phyloP scores from a whole-genome alignment of 2,113 vertebrate genomes.

The Sinocyclocheilus maitianheensis region DNA sequence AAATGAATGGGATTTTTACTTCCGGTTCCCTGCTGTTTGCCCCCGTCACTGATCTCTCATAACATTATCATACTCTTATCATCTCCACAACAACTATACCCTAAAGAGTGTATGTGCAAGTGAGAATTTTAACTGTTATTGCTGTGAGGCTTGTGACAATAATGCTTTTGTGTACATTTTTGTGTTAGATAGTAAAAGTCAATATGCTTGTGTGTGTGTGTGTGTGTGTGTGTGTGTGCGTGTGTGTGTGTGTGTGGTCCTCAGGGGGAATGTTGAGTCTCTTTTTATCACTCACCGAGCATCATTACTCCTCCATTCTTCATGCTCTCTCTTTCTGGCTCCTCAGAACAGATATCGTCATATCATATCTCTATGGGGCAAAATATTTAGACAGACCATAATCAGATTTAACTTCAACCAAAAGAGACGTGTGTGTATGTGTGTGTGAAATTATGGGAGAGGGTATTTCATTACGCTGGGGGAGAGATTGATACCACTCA shows the following conservation, averaged over 20 bases:
- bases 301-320: constrained; percentile 51
- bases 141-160: constrained; percentile 23
- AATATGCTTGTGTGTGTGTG: constrained; percentile 7
- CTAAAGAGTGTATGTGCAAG: not conserved
- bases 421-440: constrained; percentile 37
- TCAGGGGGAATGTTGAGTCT: constrained; percentile 30
- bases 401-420: constrained; percentile 45
- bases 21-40: not conserved
- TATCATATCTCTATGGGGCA: constrained; percentile 39
- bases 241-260: constrained; percentile 52
- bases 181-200: constrained; percentile 8
- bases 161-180: constrained; percentile 9
- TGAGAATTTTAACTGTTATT: constrained; percentile 24
- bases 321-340: constrained; percentile 33
- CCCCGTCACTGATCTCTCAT: not conserved
- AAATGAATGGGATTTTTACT: not conserved
- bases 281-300: constrained; percentile 42
- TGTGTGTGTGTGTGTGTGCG: constrained; percentile 47
- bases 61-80: not conserved
- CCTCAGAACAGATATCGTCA: constrained; percentile 53
- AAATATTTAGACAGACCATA: constrained; percentile 54
- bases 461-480: constrained; percentile 67
- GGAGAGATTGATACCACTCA: constrained; percentile 69
- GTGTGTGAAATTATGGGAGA: constrained; percentile 46
- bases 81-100: not conserved